Evolutionary conservation across 2,888 invertebrate species (phyloP).

Genomic region (Drosophila affinis): DNA sequence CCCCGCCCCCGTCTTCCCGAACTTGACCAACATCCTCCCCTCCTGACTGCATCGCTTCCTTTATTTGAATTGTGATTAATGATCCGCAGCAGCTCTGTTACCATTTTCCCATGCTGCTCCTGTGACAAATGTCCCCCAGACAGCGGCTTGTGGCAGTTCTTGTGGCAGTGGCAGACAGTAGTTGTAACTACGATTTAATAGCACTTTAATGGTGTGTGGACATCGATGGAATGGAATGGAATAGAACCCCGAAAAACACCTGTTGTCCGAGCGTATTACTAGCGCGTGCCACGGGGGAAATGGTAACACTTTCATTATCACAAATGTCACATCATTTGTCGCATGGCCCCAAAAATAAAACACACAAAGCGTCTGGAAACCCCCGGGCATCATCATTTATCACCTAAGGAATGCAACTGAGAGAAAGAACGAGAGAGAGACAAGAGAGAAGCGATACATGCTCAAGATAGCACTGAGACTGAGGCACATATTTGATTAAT

Average conservation of each 20-base stretch:
- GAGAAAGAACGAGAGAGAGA: constrained; percentile 13
- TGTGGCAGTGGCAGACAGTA: constrained; percentile 58
- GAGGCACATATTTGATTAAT: constrained; percentile 79
- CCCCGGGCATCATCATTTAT: constrained; percentile 79
- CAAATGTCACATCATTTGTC: constrained; percentile 82
- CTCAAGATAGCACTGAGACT: constrained; percentile 26
- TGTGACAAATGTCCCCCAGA: not conserved
- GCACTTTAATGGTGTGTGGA: constrained; percentile 75
- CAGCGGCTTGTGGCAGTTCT: not conserved
- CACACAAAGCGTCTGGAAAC: constrained; percentile 51
- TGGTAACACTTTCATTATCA: constrained; percentile 79
- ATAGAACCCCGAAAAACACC: constrained; percentile 61
- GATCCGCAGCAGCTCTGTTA: constrained; percentile 35
- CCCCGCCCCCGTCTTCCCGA: not conserved
- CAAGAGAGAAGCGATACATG: constrained; percentile 25
- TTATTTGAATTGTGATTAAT: constrained; percentile 74
- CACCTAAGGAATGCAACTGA: constrained; percentile 76
- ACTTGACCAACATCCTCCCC: constrained; percentile 50
- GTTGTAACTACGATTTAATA: constrained; percentile 77
- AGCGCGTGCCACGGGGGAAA: constrained; percentile 39
- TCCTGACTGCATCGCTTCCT: constrained; percentile 52
- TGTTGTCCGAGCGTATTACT: constrained; percentile 60
- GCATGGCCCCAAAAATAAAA: constrained; percentile 53
- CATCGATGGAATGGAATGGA: constrained; percentile 39
- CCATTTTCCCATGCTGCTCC: constrained; percentile 2